Evolutionary conservation across 2,888 invertebrate genomes (phyloP).

Genomic region (Eudemis profundana): DNA sequence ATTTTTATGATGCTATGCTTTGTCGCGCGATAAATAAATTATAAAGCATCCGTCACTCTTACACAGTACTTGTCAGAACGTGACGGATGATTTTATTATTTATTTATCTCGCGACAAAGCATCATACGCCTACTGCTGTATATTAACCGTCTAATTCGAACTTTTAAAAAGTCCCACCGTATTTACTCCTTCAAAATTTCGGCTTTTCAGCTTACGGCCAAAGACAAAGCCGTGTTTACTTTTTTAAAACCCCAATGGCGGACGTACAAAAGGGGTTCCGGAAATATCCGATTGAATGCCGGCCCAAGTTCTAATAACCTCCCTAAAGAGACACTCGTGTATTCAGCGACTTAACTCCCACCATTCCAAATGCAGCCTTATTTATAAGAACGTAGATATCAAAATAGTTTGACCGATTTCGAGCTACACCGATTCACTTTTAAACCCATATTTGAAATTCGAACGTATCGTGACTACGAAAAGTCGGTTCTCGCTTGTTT

Average conservation of each 20-base stretch:
- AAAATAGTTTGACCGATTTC: neutral
- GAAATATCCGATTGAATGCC: slow-evolving; percentile 40
- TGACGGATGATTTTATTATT: too few relatives aligned
- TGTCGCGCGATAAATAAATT: too few relatives aligned
- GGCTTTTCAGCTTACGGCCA: slow-evolving; percentile 1
- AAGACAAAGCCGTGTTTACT: slow-evolving; percentile 34
- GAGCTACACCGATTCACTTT: neutral
- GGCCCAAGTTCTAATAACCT: slow-evolving; percentile 37
- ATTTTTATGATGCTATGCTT: too few relatives aligned
- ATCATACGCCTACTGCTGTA: too few relatives aligned
- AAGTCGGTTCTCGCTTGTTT: slow-evolving; percentile 6
- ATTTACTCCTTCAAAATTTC: slow-evolving; percentile 1
- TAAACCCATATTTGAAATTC: slow-evolving; percentile 1
- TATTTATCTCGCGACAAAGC: too few relatives aligned
- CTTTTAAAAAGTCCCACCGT: neutral
- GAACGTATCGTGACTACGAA: neutral
- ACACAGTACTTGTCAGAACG: too few relatives aligned
- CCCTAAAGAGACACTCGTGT: slow-evolving; percentile 26
- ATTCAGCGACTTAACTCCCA: slow-evolving; percentile 20
- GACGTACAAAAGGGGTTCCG: slow-evolving; percentile 21
- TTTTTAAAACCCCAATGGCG: slow-evolving; percentile 30
- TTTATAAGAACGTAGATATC: neutral
- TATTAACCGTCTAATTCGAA: too few relatives aligned
- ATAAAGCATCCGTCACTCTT: too few relatives aligned
- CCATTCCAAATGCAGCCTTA: slow-evolving; percentile 24